Percentiles rank a stretch among this genome's conserved stretches.
phyloP scores from a whole-genome alignment of 2,888 invertebrate species.

The Halictus ligatus region DNA sequence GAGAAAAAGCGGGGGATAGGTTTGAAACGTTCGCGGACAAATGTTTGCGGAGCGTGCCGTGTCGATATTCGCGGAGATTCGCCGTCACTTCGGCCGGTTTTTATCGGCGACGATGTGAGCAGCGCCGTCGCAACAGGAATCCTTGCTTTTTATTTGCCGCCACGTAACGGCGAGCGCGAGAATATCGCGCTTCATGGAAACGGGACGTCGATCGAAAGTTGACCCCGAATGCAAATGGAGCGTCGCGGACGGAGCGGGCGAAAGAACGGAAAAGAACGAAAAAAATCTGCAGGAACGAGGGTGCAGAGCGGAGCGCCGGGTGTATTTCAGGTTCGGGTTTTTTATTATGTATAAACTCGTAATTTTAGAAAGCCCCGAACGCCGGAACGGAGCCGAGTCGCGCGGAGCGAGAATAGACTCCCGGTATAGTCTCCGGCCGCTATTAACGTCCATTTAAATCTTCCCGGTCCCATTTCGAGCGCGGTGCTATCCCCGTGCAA shows the following conservation, averaged over 20 bases:
- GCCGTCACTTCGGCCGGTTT: slow-evolving; percentile 57
- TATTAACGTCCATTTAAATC: not conserved
- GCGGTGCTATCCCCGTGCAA: not conserved
- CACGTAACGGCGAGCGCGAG: not conserved
- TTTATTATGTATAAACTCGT: slow-evolving; percentile 11
- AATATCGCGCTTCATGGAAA: not conserved
- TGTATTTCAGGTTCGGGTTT: not conserved
- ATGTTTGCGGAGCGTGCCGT: slow-evolving; percentile 74
- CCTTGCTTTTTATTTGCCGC: slow-evolving; percentile 31
- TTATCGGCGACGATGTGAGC: slow-evolving; percentile 35
- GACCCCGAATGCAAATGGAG: slow-evolving; percentile 25
- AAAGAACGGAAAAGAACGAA: not conserved
- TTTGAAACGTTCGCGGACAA: slow-evolving; percentile 58
- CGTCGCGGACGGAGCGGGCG: not conserved
- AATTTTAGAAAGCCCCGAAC: slow-evolving; percentile 15
- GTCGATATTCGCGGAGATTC: slow-evolving; percentile 59
- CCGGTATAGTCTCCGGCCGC: not conserved
- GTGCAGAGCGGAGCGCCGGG: not conserved
- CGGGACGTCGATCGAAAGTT: not conserved
- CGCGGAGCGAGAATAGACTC: slow-evolving; percentile 5
- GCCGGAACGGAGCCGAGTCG: not conserved
- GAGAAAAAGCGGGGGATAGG: slow-evolving; percentile 21
- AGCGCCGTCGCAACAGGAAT: slow-evolving; percentile 27
- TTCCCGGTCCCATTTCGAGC: not conserved
- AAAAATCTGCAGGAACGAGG: not conserved